Evolutionary conservation across 2,113 vertebrate species (phyloP), one percentile per base, ranked within the genome.

Genomic region (Scomber scombrus): DNA sequence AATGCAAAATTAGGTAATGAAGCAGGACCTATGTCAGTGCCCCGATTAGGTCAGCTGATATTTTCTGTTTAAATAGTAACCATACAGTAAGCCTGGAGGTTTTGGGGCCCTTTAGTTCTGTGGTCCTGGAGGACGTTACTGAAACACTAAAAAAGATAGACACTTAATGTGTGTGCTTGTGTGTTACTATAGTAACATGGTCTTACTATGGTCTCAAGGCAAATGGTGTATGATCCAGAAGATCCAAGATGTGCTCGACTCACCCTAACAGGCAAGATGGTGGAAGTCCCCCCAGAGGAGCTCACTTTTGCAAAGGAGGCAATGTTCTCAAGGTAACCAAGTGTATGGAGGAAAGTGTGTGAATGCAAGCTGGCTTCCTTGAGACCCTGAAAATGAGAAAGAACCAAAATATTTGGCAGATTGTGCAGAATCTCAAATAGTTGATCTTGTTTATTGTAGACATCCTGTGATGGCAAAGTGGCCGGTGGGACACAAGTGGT

Each of bases 221-320:
- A 97, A 91, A 97, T 96, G 40, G 76, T 95, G 10, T 95, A 96
- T 1, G 96, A 97, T 78, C 94, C 95, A 0, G 96, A 97, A 77
- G 97, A 98, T 82, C 95, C 95, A 5, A 94, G 95, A 79, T 98
- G 97, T n/a, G 77, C 93, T 84, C 94, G 95, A 70, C 90, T 98
- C 74, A 97, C 95, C 0, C 93, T 98, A 40, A 96, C 49, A 1
- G 97, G 97, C 81, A 95, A 93, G 90, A 96, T 98, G 96, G 91
- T 95, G 47, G 82, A 80, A 0, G 96, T 98, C 47, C 84, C 88
- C 65, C 91, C 91, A 0, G 95, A 96, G 81, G 97, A 97, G 94
- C 82, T 94, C 3, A 95, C 94, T 56, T 97, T 97, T 92, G 97
- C 96, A 81, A 96, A 96, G 86, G 95, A 97, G 83, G 96, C 97